These are phyloP conservation scores for Acridotheres tristis DNA, from an alignment of 2,797 vertebrate species.

Conservation along the genomic window DNA sequence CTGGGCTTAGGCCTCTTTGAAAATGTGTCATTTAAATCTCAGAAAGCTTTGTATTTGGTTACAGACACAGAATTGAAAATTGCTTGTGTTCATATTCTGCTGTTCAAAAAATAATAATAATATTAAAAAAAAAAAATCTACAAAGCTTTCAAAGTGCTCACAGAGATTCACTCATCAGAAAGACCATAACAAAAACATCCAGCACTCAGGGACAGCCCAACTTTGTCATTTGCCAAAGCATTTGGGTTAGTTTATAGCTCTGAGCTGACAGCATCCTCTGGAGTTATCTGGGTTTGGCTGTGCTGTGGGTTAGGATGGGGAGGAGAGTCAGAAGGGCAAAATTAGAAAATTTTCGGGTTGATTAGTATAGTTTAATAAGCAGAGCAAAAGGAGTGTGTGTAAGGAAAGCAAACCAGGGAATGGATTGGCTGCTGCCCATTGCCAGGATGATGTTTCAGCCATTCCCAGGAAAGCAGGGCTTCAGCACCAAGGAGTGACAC, in stretches of 20 bases:
- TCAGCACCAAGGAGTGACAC: accelerated
- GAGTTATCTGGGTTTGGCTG: neutral
- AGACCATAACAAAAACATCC: neutral
- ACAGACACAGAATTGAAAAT: constrained; percentile 42
- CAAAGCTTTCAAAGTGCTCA: constrained; percentile 21
- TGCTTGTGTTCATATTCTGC: constrained; percentile 14
- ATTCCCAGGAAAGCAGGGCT: neutral
- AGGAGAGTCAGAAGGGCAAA: neutral
- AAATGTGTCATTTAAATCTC: constrained; percentile 50
- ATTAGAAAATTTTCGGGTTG: neutral
- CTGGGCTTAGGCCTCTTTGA: constrained; percentile 8
- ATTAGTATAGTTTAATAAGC: neutral
- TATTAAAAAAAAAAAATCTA: neutral
- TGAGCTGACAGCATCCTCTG: neutral
- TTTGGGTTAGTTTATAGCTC: neutral
- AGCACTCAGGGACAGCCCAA: neutral
- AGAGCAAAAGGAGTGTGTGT: neutral
- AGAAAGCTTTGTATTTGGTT: constrained; percentile 47
- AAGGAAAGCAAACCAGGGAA: neutral
- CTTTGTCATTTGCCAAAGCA: neutral
- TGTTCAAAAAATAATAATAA: neutral
- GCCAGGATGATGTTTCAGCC: neutral
- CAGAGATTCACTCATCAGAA: constrained; percentile 20
- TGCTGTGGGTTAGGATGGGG: neutral
- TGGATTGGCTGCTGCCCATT: neutral